Evolutionary conservation across 2,888 invertebrate genomes (phyloP), one percentile per base, ranked within the genome.

Genomic region (Lasioglossum pauxillum): DNA sequence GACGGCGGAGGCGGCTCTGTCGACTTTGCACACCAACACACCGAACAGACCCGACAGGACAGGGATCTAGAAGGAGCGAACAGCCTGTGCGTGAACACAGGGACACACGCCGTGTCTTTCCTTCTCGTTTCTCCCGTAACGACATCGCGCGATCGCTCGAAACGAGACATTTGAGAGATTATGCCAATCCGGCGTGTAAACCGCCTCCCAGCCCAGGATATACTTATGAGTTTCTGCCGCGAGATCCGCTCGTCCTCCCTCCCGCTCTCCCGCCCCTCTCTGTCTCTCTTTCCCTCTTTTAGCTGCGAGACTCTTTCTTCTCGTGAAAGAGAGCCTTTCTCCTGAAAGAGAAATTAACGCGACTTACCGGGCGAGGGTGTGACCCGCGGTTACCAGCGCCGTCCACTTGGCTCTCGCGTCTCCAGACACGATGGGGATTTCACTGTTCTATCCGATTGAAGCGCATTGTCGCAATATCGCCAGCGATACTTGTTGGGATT

Each of bases 111-210:
- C 35, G 49, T 71, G 83, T 78, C 73, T 77, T 82, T 79, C 83
- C 78, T 81, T 82, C 81, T 72, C 77, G 74, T 75, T 67, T 46
- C 38, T 80, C 85, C 86, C 87, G 85, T 93, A 94, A 94, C 93
- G 93, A 94, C 90, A 91, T 90, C 89, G 86, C 86, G 86, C 90
- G 90, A 90, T 92, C 92, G 92, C 90, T 92, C 88, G 91, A 91
- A 93, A 94, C 95, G 94, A 94, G 94, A 94, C 92, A 93, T 95
- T 93, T 92, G 89, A 92, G 90, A 93, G 93, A 95, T 95, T 94
- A 94, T 94, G 94, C 93, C 94, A 95, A 95, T 95, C 91, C 91
- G 80, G 85, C 85, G 89, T 87, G 89, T 80, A 83, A 87, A 87
- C 86, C 85, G 80, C 77, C 86, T 82, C 31, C 71, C 38, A 27